A percentile compares a stretch with the other conserved stretches of the same genome.
These are phyloP conservation scores for Coilia nasus DNA, from an alignment of 2,797 vertebrate genomes.

Conservation along the genomic window DNA sequence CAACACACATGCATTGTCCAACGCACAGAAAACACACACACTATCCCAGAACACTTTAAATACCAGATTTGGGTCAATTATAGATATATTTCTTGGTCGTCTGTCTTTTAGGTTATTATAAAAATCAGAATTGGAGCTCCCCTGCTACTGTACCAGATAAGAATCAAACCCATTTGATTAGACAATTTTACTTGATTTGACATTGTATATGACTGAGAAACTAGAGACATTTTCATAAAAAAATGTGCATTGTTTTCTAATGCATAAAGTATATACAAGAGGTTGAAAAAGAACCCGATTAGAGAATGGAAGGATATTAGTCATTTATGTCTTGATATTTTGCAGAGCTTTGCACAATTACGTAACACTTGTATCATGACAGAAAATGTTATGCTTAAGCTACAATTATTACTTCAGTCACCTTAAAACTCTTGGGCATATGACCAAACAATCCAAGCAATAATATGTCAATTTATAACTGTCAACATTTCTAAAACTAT, in stretches of 20 bases:
- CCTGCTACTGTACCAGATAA: background rate
- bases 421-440: background rate
- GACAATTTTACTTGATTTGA: too few species aligned
- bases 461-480: background rate
- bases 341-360: background rate
- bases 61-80: background rate
- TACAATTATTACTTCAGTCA: background rate
- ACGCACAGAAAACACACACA: background rate
- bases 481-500: background rate
- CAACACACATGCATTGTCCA: background rate
- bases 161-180: too few species aligned
- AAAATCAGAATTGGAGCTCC: background rate
- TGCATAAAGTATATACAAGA: background rate
- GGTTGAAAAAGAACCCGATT: background rate
- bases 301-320: background rate
- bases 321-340: background rate
- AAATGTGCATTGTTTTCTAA: background rate
- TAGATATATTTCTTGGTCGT: background rate
- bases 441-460: background rate
- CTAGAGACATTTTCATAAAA: background rate
- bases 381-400: background rate
- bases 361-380: background rate
- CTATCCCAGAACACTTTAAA: background rate
- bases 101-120: background rate
- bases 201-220: background rate